Percentiles rank a stretch among this genome's conserved stretches.
These are phyloP conservation scores for Cephalotes varians DNA, from an alignment of 2,888 invertebrate species.

Conservation along the genomic window DNA sequence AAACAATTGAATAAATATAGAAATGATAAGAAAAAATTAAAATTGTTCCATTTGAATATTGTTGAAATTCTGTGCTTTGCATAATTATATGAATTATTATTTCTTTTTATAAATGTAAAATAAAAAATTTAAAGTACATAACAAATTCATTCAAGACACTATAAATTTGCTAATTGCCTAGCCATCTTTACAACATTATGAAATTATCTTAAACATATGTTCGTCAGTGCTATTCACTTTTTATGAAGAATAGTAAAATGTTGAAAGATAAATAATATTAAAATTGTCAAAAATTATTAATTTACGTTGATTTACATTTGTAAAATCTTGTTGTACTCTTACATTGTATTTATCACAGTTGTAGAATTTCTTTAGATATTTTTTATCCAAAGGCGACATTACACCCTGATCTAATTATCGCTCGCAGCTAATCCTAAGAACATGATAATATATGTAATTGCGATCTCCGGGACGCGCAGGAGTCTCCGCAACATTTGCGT, in stretches of 20 bases:
- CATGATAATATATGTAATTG: conserved; percentile 5
- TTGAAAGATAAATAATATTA: neutral
- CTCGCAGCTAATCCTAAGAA: conserved; percentile 2
- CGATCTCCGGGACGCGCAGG: neutral
- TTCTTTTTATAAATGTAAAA: neutral
- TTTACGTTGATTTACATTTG: neutral
- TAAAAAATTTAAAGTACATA: neutral
- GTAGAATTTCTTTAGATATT: neutral
- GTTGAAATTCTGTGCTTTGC: neutral
- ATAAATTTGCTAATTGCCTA: neutral
- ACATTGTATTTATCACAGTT: neutral
- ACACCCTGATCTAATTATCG: neutral
- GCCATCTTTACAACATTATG: conserved; percentile 14
- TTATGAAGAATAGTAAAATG: conserved; percentile 12
- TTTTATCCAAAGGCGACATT: neutral
- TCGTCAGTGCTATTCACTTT: conserved; percentile 18
- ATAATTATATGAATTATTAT: neutral
- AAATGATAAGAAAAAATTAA: neutral
- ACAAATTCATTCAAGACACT: neutral
- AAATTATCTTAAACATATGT: conserved; percentile 4
- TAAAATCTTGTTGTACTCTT: neutral
- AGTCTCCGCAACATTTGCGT: conserved; percentile 20
- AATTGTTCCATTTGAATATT: neutral
- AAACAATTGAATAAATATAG: neutral
- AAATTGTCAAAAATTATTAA: neutral